Conservation (phyloP, 2,113 vertebrate genomes). For the Platanista minor region DNA sequence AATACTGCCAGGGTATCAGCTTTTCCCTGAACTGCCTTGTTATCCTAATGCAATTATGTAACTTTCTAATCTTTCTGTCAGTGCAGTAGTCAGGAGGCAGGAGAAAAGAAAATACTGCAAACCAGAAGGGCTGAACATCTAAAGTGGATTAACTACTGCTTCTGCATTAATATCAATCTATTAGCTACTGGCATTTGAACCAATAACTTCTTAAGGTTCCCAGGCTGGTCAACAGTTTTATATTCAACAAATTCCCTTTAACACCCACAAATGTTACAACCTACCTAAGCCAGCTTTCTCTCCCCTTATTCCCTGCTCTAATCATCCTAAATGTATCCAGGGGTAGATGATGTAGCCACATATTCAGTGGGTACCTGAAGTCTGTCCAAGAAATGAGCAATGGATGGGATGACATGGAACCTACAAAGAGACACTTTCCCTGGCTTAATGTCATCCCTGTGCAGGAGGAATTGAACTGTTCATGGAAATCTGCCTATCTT, state of each 20-base stretch:
- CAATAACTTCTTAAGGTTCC: neutral
- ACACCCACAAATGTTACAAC: neutral
- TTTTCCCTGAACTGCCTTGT: constrained; percentile 43
- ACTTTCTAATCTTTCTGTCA: constrained; percentile 49
- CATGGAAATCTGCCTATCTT: neutral
- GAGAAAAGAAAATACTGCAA: constrained; percentile 21
- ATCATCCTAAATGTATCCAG: neutral
- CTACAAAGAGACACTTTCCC: rapidly evolving
- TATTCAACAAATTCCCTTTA: neutral
- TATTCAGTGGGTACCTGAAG: neutral
- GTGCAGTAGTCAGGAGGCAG: neutral
- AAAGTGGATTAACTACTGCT: neutral
- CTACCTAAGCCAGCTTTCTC: neutral
- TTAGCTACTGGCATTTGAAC: neutral
- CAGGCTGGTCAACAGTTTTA: neutral
- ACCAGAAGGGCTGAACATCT: neutral
- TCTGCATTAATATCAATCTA: neutral
- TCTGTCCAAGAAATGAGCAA: neutral
- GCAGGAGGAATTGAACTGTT: neutral
- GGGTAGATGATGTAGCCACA: neutral
- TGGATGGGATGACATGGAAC: neutral
- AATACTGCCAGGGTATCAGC: neutral
- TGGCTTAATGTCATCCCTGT: neutral
- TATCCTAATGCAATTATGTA: constrained; percentile 59
- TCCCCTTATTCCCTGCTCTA: neutral